These are phyloP conservation scores for Allolobophora icterica DNA, from an alignment of 2,888 invertebrate species.

Conservation along the genomic window DNA sequence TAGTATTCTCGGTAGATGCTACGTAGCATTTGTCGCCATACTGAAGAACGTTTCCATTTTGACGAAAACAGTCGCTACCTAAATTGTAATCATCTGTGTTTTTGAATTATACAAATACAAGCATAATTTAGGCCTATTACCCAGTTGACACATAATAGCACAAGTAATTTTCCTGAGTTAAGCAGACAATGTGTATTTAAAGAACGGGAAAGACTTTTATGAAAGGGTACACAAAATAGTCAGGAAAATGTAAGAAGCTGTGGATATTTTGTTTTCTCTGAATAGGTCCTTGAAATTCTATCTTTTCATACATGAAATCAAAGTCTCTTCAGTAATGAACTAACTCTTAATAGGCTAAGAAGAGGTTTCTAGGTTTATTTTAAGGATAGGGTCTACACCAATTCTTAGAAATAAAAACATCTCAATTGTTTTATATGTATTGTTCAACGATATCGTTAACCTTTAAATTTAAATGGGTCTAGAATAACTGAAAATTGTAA, in stretches of 20 bases:
- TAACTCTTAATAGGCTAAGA: too few relatives aligned
- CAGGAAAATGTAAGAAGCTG: too few relatives aligned
- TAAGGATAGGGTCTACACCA: too few relatives aligned
- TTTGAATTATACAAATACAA: neutral
- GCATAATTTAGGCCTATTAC: neutral
- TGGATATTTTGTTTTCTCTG: neutral
- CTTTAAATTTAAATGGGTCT: too few relatives aligned
- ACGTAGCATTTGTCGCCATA: conserved; percentile 8
- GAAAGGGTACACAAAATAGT: too few relatives aligned
- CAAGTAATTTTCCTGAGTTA: too few relatives aligned
- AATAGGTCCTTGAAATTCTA: neutral
- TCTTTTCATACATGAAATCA: neutral
- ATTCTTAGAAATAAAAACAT: too few relatives aligned
- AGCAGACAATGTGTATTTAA: neutral
- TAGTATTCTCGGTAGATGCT: neutral
- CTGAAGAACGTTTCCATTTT: neutral
- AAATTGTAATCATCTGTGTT: neutral
- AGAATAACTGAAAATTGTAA: neutral
- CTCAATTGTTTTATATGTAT: too few relatives aligned
- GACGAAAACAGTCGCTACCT: neutral
- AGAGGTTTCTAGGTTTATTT: too few relatives aligned
- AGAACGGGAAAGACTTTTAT: neutral
- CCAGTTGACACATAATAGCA: neutral
- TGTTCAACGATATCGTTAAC: too few relatives aligned
- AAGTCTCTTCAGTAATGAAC: too few relatives aligned